Percentiles rank a stretch among this genome's conserved stretches.
These are phyloP conservation scores for Rutpela maculata DNA, from an alignment of 2,888 invertebrate genomes.

Conservation along the genomic window DNA sequence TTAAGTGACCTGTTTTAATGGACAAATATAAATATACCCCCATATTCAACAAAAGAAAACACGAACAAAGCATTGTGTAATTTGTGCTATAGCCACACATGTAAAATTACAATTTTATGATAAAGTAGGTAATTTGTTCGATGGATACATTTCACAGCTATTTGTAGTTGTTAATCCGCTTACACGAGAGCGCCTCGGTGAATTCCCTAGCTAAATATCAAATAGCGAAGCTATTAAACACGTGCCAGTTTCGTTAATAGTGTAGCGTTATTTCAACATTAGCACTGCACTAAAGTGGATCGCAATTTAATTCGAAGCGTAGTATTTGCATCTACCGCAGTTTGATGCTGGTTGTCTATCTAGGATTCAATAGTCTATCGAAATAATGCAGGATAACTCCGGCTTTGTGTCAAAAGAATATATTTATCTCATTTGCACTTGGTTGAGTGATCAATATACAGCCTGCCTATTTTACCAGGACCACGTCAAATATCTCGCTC, in stretches of 20 bases:
- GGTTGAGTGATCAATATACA: too few species aligned
- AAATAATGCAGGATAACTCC: too few species aligned
- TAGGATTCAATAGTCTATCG: too few species aligned
- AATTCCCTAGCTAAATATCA: not conserved
- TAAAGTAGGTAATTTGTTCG: not conserved
- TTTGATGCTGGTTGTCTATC: too few species aligned
- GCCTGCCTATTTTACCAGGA: too few species aligned
- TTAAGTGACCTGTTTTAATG: too few species aligned
- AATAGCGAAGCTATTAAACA: slow-evolving; percentile 16
- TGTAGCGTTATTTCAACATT: slow-evolving; percentile 11
- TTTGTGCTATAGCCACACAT: not conserved
- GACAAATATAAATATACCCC: too few species aligned
- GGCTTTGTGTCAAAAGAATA: too few species aligned
- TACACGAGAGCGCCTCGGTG: slow-evolving; percentile 6
- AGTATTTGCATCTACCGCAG: too few species aligned
- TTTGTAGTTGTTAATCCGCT: slow-evolving; percentile 23
- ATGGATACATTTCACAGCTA: slow-evolving; percentile 8
- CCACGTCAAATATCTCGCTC: too few species aligned
- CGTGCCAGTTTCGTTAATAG: not conserved
- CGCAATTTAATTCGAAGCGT: not conserved
- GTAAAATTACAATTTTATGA: not conserved
- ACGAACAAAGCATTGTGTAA: not conserved
- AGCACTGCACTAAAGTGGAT: not conserved
- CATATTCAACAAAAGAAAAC: too few species aligned
- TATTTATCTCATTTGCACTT: too few species aligned